phyloP scores from a whole-genome alignment of 2,797 vertebrate species.

The Avahi laniger region DNA sequence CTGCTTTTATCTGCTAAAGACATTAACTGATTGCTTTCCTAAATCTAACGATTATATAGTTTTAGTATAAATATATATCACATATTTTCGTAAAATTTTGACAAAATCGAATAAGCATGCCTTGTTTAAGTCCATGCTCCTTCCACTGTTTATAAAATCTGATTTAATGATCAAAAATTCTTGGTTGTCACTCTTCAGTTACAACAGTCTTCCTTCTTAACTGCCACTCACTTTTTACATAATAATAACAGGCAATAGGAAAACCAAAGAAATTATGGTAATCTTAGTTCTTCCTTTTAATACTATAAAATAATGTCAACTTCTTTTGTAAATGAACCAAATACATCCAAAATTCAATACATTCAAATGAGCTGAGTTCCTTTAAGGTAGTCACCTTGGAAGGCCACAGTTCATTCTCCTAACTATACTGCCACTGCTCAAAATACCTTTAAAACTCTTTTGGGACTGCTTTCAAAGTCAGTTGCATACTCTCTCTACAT shows the following conservation, averaged over 20 bases:
- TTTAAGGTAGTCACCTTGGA: constrained; percentile 45
- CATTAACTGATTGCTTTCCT: constrained; percentile 74
- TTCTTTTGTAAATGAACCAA: constrained; percentile 52
- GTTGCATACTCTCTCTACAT: neutral
- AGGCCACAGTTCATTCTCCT: constrained; percentile 66
- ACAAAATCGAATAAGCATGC: constrained; percentile 81
- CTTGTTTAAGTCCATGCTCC: constrained; percentile 79
- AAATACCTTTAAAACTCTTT: constrained; percentile 54
- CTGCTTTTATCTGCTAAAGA: constrained; percentile 77
- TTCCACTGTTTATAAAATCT: constrained; percentile 79
- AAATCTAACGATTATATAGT: constrained; percentile 79
- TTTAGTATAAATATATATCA: constrained; percentile 82
- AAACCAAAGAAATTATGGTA: constrained; percentile 70
- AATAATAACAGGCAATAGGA: constrained; percentile 68
- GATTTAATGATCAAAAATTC: constrained; percentile 77
- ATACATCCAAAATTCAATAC: constrained; percentile 70
- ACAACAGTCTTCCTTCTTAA: constrained; percentile 70
- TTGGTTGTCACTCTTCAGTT: constrained; percentile 70
- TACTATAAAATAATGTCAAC: constrained; percentile 65
- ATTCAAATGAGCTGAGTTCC: constrained; percentile 73
- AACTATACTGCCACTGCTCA: constrained; percentile 56
- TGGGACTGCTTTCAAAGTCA: constrained; percentile 55
- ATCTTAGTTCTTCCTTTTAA: constrained; percentile 64
- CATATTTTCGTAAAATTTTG: constrained; percentile 81
- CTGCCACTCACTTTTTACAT: constrained; percentile 69